Conservation (phyloP, 2,797 vertebrate species). For the Eremophila alpestris region DNA sequence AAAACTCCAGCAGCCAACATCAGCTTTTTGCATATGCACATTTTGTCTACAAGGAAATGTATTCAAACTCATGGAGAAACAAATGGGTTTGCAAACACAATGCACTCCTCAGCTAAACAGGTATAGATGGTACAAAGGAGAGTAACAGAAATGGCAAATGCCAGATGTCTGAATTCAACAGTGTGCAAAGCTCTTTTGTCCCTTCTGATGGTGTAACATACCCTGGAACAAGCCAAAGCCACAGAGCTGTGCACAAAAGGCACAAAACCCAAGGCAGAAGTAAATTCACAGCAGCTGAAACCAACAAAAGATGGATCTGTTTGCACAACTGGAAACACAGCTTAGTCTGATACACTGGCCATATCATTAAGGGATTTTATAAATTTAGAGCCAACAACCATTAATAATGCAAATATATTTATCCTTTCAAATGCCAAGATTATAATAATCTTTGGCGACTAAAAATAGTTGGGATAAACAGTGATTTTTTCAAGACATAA, state of each 20-base stretch:
- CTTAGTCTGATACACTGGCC: background rate
- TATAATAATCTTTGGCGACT: background rate
- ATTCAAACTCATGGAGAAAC: background rate
- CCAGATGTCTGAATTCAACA: background rate
- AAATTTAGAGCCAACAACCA: background rate
- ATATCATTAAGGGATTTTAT: background rate
- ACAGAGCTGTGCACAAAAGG: background rate
- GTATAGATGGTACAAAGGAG: background rate
- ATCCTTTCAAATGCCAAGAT: background rate
- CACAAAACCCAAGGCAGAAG: background rate
- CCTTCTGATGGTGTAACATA: background rate
- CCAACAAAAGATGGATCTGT: background rate
- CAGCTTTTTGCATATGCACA: background rate
- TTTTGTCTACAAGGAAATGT: background rate
- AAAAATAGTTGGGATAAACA: background rate
- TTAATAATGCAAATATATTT: background rate
- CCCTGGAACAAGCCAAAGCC: background rate
- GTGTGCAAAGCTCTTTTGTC: background rate
- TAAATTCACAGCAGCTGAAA: background rate
- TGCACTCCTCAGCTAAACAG: background rate
- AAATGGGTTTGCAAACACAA: background rate
- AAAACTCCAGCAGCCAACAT: background rate
- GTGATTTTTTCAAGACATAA: background rate
- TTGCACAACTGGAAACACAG: background rate
- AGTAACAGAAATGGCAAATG: background rate